Evolutionary conservation across 1,140 invertebrate species (phyloP), one percentile per base, ranked within the genome.

Genomic region (Ostrea edulis): DNA sequence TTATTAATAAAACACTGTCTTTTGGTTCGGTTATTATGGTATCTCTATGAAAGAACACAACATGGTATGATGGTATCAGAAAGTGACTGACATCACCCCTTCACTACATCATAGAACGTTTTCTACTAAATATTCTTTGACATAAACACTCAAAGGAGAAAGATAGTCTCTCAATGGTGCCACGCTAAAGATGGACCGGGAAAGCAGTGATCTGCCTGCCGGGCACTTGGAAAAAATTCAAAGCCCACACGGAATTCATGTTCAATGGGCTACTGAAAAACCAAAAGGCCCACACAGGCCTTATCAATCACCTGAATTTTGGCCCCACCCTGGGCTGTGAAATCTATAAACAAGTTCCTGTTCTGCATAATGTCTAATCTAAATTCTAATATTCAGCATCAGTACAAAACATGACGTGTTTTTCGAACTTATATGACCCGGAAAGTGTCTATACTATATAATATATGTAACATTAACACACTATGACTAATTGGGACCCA

Each of bases 191-290:
- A 68, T 14, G 12, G 53, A 91, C n/a, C 90, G 89, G 90, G 85
- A 88, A 0, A 52, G 12, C 4, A 54, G 82, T 65, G 89, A 90
- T 87, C n/a, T n/a, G n/a, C n/a, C 58, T 90, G 12, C 89, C 88
- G 4, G 62, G 89, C 29, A n/a, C 51, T 2, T 90, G 87, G 86
- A 85, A 88, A 54, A 88, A 88, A 82, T 88, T 90, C 52, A 62
- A 86, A 29, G 65, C 53, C 65, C 88, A 90, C 53, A 88, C 68
- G 51, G 88, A 87, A 7, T n/a, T n/a, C n/a, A n/a, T n/a, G 22
- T 89, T 90, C 52, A 68, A 35, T 20, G 89, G 89, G 51, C 89
- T 89, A 0, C 53, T 91, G 8, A 90, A 85, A 55, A 81, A 44
- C 7, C 90, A 82, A n/a, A n/a, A n/a, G n/a, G n/a, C n/a, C n/a